Conservation (phyloP, 2,797 vertebrate genomes). For the Melanogrammus aeglefinus region DNA sequence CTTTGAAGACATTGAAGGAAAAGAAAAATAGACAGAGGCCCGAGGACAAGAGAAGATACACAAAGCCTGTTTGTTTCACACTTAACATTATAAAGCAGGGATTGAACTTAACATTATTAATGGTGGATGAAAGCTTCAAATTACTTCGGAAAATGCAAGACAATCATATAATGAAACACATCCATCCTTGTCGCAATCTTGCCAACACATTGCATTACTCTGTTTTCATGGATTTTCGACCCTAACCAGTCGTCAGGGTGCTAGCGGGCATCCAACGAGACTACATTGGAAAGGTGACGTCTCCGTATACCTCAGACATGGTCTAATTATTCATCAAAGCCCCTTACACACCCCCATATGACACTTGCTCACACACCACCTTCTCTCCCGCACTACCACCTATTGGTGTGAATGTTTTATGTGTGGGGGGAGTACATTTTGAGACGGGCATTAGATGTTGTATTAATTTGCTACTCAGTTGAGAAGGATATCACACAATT, state of each 20-base stretch:
- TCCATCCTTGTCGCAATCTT: not conserved
- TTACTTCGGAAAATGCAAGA: not conserved
- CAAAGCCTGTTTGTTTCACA: constrained; percentile 1
- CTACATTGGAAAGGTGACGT: not conserved
- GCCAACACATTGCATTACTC: not conserved
- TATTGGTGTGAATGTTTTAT: not conserved
- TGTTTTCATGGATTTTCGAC: not conserved
- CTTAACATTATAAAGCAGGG: not conserved
- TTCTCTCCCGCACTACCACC: not conserved
- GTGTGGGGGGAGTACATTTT: not conserved
- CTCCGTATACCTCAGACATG: not conserved
- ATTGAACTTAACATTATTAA: not conserved
- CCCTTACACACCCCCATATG: not conserved
- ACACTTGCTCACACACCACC: not conserved
- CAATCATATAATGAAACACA: not conserved
- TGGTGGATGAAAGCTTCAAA: constrained; percentile 1
- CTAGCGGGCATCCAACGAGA: not conserved
- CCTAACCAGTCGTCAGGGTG: not conserved
- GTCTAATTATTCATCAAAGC: not conserved
- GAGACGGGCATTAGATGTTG: not conserved
- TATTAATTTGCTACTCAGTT: not conserved
- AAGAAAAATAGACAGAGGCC: not conserved
- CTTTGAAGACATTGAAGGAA: not conserved
- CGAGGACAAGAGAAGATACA: not conserved
- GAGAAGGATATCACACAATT: not conserved